phyloP scores from a whole-genome alignment of 1,140 invertebrate species.

The Heliconius himera region DNA sequence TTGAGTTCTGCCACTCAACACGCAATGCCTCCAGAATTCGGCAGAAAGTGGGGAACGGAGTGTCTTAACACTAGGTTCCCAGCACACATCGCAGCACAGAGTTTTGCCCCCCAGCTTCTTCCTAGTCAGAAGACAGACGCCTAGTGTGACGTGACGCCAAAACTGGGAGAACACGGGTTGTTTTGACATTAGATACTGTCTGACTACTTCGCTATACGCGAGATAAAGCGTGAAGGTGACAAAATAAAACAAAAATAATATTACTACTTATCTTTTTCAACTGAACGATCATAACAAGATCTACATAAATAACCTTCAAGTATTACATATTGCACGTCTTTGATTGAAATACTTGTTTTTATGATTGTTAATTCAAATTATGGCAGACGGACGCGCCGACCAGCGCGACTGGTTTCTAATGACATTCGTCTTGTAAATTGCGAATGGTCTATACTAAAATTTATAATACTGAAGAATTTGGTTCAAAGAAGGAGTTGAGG shows the following conservation, averaged over 20 bases:
- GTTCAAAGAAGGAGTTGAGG: no score
- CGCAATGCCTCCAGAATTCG: no score
- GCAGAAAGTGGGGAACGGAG: no score
- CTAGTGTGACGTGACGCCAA: no score
- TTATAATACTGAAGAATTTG: not conserved
- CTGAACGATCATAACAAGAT: not conserved
- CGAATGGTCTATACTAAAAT: not conserved
- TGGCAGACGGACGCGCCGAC: not conserved
- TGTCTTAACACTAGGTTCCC: no score
- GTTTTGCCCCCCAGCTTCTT: not conserved
- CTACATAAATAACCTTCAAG: not conserved
- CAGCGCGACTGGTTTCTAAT: not conserved
- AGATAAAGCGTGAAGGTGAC: not conserved
- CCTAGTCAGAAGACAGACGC: no score
- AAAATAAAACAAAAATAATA: not conserved
- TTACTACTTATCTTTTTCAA: not conserved
- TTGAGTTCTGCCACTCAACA: no score
- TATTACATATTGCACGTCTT: not conserved
- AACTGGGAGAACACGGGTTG: not conserved
- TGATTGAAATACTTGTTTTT: slow-evolving; percentile 6
- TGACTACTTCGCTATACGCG: not conserved
- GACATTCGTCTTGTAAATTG: not conserved
- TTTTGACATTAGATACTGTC: not conserved
- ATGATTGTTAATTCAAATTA: not conserved
- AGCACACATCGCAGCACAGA: not conserved